Conservation (phyloP, 2,113 vertebrate genomes). For the Dendropsophus ebraccatus region DNA sequence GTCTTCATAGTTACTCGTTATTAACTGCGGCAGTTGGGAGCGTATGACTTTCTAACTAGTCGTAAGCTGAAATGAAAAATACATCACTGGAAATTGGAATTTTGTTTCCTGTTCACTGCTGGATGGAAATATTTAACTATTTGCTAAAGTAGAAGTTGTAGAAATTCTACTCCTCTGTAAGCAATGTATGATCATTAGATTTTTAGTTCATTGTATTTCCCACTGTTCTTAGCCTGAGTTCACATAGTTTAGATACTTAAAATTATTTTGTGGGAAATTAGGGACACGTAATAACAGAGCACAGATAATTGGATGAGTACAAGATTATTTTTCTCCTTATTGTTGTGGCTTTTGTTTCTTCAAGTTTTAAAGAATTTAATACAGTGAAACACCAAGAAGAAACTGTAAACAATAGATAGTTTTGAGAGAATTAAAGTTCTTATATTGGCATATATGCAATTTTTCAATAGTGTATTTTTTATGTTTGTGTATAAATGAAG, state of each 20-base stretch:
- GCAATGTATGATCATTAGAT: conserved; percentile 8
- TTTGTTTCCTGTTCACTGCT: conserved; percentile 34
- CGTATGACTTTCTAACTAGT: conserved; percentile 42
- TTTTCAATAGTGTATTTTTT: background rate
- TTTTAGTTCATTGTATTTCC: background rate
- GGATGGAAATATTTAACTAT: conserved; percentile 23
- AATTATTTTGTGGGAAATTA: background rate
- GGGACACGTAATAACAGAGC: background rate
- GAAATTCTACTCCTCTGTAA: background rate
- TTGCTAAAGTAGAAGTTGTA: background rate
- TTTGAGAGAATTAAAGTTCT: background rate
- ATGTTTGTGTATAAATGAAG: background rate
- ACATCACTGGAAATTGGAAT: conserved; percentile 61
- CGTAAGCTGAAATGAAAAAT: conserved; percentile 50
- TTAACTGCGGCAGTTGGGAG: conserved; percentile 61
- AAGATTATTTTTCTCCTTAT: background rate
- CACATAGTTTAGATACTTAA: background rate
- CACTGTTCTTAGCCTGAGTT: background rate
- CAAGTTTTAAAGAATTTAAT: background rate
- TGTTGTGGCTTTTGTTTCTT: background rate
- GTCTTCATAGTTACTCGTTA: conserved; percentile 60
- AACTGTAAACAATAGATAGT: background rate
- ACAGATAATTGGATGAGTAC: background rate
- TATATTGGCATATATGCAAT: background rate
- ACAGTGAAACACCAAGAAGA: background rate